Conservation (phyloP, 2,797 vertebrate species). For the Rhabdomys pumilio region DNA sequence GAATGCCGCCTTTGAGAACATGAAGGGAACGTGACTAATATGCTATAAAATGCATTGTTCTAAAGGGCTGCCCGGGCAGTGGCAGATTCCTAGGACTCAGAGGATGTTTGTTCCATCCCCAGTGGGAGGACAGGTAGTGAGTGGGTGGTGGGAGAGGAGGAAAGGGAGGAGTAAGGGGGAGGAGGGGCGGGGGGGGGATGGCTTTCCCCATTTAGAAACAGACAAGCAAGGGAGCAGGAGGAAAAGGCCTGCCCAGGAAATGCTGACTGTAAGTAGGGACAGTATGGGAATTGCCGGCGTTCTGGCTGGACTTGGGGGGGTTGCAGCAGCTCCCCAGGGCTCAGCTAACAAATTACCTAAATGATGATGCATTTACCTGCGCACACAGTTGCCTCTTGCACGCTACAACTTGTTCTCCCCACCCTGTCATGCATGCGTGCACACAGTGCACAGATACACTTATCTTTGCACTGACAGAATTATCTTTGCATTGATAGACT, state of each 20-base stretch:
- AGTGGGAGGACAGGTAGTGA: constrained; percentile 34
- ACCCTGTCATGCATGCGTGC: rapidly evolving
- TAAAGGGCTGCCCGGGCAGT: background rate
- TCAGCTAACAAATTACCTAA: background rate
- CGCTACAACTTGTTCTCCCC: background rate
- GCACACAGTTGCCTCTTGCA: background rate
- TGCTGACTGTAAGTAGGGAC: background rate
- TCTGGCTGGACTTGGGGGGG: background rate
- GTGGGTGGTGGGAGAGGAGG: constrained; percentile 60
- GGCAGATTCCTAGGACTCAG: background rate
- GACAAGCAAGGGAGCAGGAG: constrained; percentile 55
- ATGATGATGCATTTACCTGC: background rate
- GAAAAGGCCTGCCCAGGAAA: constrained; percentile 72
- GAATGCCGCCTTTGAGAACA: constrained; percentile 5
- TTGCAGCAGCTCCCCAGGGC: background rate
- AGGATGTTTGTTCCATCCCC: background rate
- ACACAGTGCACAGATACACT: background rate
- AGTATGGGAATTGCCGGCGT: background rate
- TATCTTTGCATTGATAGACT: background rate
- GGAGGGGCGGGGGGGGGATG: background rate
- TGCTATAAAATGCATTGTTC: background rate
- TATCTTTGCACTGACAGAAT: background rate
- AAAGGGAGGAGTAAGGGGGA: constrained; percentile 78
- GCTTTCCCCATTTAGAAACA: constrained; percentile 80
- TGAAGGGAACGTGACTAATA: background rate